These are phyloP conservation scores for Ceratosolen solmsi DNA, from an alignment of 1,140 invertebrate genomes.

Conservation along the genomic window DNA sequence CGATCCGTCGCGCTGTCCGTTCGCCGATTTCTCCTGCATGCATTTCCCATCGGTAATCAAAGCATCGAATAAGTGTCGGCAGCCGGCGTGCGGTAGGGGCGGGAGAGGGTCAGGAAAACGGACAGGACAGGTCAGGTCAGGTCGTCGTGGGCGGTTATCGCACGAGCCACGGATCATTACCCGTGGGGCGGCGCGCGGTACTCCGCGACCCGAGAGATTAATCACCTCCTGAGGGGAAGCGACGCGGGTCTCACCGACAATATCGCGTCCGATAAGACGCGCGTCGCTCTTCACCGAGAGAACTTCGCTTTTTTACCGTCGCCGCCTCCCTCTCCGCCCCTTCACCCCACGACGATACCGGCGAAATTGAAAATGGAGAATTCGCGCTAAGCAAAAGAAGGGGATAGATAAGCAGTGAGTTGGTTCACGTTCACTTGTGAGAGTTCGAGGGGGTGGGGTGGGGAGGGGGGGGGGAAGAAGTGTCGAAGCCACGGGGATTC, in stretches of 20 bases:
- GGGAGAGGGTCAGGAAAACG: conserved; percentile 42
- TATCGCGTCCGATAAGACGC: conserved; percentile 46
- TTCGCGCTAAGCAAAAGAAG: conserved; percentile 30
- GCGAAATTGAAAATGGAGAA: conserved; percentile 45
- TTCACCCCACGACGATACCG: conserved; percentile 21
- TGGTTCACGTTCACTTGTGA: background rate
- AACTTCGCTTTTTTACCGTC: background rate
- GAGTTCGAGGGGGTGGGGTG: background rate
- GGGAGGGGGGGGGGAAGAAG: background rate
- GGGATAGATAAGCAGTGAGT: background rate
- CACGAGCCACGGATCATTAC: conserved; percentile 69
- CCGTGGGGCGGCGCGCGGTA: conserved; percentile 53
- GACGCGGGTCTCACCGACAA: conserved; percentile 48
- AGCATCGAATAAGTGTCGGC: background rate
- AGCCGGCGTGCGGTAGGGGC: conserved; percentile 24
- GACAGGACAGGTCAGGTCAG: conserved; percentile 15
- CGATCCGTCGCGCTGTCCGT: too few species aligned
- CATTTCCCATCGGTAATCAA: background rate
- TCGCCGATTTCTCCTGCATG: background rate
- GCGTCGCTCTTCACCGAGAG: background rate
- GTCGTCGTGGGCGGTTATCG: conserved; percentile 63
- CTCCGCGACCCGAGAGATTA: conserved; percentile 62
- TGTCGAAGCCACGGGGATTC: conserved; percentile 19
- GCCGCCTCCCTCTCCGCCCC: background rate
- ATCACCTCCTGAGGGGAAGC: conserved; percentile 57